Evolutionary conservation across 2,888 invertebrate genomes (phyloP), one percentile per base, ranked within the genome.

Genomic region (Drosophila mayaguana): DNA sequence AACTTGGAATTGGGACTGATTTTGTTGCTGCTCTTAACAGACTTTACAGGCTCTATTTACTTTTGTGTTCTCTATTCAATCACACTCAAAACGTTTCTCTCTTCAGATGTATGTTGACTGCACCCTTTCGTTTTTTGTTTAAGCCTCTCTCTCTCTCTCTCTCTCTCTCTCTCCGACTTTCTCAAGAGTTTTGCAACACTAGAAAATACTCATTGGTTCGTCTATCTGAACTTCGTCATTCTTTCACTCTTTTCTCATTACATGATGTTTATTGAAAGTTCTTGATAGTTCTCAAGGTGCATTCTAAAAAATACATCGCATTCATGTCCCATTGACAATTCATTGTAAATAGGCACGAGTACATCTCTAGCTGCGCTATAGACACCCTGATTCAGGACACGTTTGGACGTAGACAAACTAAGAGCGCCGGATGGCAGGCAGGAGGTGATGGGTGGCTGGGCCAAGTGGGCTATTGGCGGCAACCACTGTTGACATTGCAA

Each of bases 401-500:
- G 69, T 67, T 42, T 45, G 56, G 36, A 42, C 25, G 45, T 56
- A 50, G 56, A 55, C 53, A 18, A 28, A 50, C 32, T 50, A 22
- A 22, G 43, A 38, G 54, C 14, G 34, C 28, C 36, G 34, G 25
- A 8, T 42, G 36, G 54, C 18, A 28, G 28, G 18, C 34, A 8
- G 53, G 3, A 25, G 38, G 40, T 18, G 16, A 3, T 45, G 22
- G 32, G 2, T 18, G 22, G 48, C n/a, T 50, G 34, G 14, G 43
- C 36, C 54, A 64, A 54, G 38, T 38, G 42, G 20, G 42, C 32
- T 8, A 32, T 55, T 32, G 55, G 55, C 42, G 55, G 63, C 66
- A 72, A 78, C 78, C 80, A 83, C 81, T 87, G 84, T 87, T 81
- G 87, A 84, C 80, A 83, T 80, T 72, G 68, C 74, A 81, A 81